These are phyloP conservation scores for Amazonetta brasiliensis DNA, from an alignment of 2,797 vertebrate genomes.

Conservation along the genomic window DNA sequence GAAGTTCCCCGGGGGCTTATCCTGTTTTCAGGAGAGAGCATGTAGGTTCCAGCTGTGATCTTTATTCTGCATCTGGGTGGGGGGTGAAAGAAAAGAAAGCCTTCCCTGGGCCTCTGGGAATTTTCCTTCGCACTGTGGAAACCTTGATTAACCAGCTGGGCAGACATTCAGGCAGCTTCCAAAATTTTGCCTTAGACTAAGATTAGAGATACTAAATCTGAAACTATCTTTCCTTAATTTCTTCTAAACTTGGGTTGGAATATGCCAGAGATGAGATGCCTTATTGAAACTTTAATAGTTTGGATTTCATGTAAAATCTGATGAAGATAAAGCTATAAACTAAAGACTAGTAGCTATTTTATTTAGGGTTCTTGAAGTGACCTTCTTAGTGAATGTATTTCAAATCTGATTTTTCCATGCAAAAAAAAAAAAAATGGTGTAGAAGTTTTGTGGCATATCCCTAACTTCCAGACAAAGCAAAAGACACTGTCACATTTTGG, in stretches of 20 bases:
- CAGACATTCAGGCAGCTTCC: background rate
- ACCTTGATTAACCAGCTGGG: background rate
- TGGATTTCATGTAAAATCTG: background rate
- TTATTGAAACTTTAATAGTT: background rate
- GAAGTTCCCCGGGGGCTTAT: background rate
- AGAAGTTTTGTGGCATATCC: background rate
- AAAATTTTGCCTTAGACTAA: background rate
- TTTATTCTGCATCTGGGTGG: background rate
- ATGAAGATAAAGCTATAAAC: background rate
- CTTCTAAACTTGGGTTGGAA: background rate
- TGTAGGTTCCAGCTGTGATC: background rate
- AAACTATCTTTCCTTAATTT: background rate
- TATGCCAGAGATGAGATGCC: background rate
- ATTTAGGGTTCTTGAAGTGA: background rate
- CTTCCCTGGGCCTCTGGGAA: background rate
- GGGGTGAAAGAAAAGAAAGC: background rate
- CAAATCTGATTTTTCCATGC: background rate
- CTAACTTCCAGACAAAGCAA: background rate
- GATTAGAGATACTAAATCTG: background rate
- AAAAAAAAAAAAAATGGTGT: background rate
- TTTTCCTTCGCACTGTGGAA: background rate
- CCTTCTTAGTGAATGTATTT: background rate
- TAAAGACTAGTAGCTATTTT: background rate
- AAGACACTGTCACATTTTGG: background rate
- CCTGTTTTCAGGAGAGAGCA: background rate